A percentile compares a stretch with the other conserved stretches of the same genome.
Conservation (phyloP, 2,113 vertebrate species). For the Haplotaxodon microlepis region DNA sequence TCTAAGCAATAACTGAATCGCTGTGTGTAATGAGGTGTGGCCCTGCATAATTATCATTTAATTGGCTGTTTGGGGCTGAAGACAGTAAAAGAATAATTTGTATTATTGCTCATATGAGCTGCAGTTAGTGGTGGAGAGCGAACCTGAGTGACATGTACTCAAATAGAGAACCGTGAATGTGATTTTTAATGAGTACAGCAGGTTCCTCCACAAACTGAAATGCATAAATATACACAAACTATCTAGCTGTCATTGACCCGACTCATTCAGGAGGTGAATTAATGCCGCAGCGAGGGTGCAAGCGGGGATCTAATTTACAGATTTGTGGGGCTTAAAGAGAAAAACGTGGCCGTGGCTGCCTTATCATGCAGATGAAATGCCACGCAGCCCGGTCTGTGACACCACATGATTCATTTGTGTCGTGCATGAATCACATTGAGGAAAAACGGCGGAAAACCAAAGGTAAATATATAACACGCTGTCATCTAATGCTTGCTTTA, state of each 20-base stretch:
- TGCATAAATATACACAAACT: not conserved
- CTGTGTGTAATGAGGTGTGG: constrained; percentile 28
- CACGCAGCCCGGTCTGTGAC: not conserved
- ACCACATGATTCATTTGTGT: constrained; percentile 20
- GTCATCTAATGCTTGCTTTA: not conserved
- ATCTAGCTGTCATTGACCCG: not conserved
- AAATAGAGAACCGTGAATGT: not conserved
- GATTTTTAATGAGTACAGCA: constrained; percentile 17
- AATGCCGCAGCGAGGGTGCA: not conserved
- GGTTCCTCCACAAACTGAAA: constrained; percentile 5
- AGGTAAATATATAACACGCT: not conserved
- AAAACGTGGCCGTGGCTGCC: not conserved
- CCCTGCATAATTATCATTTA: constrained; percentile 35
- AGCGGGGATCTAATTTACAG: constrained; percentile 3
- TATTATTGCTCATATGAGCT: not conserved
- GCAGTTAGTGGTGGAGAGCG: not conserved
- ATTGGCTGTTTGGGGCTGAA: constrained; percentile 18
- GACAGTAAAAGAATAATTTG: constrained; percentile 1
- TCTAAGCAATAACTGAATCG: constrained; percentile 6
- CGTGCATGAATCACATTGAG: not conserved
- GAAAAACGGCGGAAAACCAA: not conserved
- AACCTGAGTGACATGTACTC: not conserved
- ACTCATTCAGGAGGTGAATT: not conserved
- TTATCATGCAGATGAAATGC: constrained; percentile 19
- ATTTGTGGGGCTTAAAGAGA: not conserved